Conservation (phyloP, 1,140 invertebrate genomes). For the Lutraria rhynchaena region DNA sequence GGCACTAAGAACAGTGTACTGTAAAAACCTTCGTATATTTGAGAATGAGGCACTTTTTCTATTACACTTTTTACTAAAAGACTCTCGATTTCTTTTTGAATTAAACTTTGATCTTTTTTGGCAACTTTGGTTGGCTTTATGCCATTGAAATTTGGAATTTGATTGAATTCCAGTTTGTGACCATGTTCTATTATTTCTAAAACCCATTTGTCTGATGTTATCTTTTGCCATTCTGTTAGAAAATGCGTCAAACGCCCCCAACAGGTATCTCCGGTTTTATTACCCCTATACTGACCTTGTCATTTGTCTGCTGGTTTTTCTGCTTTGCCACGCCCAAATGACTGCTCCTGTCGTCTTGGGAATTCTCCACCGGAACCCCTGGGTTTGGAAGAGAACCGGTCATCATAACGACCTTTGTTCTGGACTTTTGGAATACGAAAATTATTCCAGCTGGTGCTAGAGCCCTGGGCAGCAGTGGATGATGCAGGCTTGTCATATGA, state of each 20-base stretch:
- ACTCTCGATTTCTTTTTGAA: constrained; percentile 22
- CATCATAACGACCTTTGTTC: no score
- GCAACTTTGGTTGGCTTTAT: neutral
- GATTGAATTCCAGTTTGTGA: constrained; percentile 43
- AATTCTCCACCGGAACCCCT: no score
- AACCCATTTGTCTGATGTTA: constrained; percentile 48
- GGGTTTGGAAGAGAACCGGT: no score
- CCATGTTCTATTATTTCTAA: constrained; percentile 23
- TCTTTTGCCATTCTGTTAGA: constrained; percentile 24
- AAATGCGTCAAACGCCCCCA: constrained; percentile 34
- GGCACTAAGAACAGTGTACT: constrained; percentile 62
- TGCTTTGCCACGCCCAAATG: no score
- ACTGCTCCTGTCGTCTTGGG: no score
- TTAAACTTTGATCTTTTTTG: no score
- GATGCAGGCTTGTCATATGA: no score
- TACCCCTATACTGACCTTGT: no score
- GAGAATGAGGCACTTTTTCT: neutral
- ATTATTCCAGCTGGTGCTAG: no score
- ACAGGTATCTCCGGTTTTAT: constrained; percentile 56
- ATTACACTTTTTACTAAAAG: constrained; percentile 21
- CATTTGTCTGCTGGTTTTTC: no score
- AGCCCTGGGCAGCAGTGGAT: no score
- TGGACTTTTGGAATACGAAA: no score
- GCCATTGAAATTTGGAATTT: constrained; percentile 16
- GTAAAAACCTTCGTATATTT: constrained; percentile 52